A percentile compares a stretch with the other conserved stretches of the same genome.
phyloP scores from a whole-genome alignment of 2,113 vertebrate species.

The Aphelocoma coerulescens region DNA sequence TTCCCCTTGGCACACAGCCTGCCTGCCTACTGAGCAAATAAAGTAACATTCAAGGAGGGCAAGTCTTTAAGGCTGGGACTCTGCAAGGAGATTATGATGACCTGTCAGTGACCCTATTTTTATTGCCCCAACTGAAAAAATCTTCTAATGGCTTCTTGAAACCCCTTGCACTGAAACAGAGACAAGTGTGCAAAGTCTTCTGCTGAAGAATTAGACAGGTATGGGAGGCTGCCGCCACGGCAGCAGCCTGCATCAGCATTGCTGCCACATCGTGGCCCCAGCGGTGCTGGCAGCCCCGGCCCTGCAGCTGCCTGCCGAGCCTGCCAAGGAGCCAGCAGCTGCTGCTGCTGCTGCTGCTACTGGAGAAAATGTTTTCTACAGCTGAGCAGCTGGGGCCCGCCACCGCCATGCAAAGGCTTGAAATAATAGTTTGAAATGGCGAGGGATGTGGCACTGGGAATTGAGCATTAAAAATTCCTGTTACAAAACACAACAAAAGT shows the following conservation, averaged over 20 bases:
- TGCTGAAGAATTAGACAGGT: background rate
- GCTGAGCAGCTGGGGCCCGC: background rate
- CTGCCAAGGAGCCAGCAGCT: background rate
- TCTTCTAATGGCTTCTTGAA: background rate
- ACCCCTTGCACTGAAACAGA: background rate
- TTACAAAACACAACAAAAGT: background rate
- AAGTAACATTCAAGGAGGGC: background rate
- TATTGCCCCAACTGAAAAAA: background rate
- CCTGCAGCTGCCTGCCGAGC: background rate
- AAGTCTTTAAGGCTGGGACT: background rate
- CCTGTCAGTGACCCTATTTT: background rate
- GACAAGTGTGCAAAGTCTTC: background rate
- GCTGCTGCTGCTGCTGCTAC: background rate
- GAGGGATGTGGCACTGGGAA: background rate
- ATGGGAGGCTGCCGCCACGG: accelerated
- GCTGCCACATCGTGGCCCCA: background rate
- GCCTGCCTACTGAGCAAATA: background rate
- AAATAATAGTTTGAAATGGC: background rate
- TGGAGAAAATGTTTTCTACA: constrained; percentile 2
- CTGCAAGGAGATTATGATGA: background rate
- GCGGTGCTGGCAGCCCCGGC: background rate
- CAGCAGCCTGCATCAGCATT: background rate
- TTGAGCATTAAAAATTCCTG: background rate
- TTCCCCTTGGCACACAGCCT: background rate
- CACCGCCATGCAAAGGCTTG: background rate